Evolutionary conservation across 2,888 invertebrate genomes (phyloP).

Genomic region (Pristionchus mayeri): DNA sequence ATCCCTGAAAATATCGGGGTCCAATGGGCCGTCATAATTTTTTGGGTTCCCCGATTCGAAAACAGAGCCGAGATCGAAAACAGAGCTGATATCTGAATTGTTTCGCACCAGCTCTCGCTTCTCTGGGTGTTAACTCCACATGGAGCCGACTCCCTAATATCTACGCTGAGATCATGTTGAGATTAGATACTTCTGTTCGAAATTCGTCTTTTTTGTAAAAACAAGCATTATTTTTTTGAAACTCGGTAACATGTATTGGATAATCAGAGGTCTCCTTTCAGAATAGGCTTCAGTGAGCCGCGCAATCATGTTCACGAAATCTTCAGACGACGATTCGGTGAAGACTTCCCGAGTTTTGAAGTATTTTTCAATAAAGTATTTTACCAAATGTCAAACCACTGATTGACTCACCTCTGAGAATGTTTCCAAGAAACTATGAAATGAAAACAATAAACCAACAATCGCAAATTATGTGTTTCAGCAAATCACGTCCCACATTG

Average conservation of each 20-base stretch:
- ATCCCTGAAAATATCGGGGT: too few species aligned
- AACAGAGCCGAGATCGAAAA: too few species aligned
- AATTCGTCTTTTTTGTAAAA: neutral
- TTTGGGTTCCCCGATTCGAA: neutral
- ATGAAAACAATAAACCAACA: neutral
- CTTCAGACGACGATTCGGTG: neutral
- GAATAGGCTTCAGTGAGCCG: conserved; percentile 10
- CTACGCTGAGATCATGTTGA: conserved; percentile 10
- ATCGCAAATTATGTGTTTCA: neutral
- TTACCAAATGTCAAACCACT: neutral
- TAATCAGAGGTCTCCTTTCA: too few species aligned
- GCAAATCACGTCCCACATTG: conserved; percentile 52
- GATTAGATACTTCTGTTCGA: too few species aligned
- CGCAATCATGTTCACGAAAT: neutral
- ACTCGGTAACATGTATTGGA: neutral
- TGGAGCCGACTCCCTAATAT: conserved; percentile 13
- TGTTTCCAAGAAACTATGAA: too few species aligned
- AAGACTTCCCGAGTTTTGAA: conserved; percentile 33
- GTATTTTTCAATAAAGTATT: neutral
- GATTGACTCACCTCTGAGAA: too few species aligned
- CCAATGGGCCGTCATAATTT: neutral
- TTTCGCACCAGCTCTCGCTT: neutral
- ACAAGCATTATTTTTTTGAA: neutral
- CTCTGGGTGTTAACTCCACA: neutral
- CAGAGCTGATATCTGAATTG: too few species aligned